Conservation (phyloP, 2,113 vertebrate genomes). For the Thoracochromis brauschi region DNA sequence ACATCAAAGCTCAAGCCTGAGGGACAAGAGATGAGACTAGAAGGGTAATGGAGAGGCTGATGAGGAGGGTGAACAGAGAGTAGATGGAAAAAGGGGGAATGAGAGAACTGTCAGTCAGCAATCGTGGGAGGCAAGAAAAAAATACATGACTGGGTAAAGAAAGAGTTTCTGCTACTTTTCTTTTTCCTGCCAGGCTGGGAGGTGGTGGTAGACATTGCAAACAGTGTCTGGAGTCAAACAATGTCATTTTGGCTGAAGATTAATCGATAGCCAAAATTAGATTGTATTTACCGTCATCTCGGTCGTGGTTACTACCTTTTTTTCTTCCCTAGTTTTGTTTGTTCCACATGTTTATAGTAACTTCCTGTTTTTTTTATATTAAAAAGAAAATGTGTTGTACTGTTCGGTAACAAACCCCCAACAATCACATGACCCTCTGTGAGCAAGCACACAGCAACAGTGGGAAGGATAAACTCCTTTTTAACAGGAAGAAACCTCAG, state of each 20-base stretch:
- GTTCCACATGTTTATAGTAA: not conserved
- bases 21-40: conserved; percentile 21
- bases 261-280: not conserved
- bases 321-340: not conserved
- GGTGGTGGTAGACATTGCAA: not conserved
- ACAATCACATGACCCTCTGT: not conserved
- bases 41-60: conserved; percentile 29
- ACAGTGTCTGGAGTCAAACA: not conserved
- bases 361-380: not conserved
- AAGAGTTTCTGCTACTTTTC: not conserved
- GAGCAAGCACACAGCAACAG: not conserved
- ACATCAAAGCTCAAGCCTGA: not conserved
- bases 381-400: not conserved
- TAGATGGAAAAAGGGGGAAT: not conserved
- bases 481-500: not conserved
- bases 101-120: conserved; percentile 16
- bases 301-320: not conserved
- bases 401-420: not conserved
- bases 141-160: not conserved
- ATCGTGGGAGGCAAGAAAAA: not conserved
- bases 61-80: conserved; percentile 5
- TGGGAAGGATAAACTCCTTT: not conserved
- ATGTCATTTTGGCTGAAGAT: not conserved
- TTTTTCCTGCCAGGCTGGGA: not conserved
- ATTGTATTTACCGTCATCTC: not conserved